Base-by-base conservation (phyloP, 2,888 invertebrate genomes). In the Tetragonisca angustula region DNA sequence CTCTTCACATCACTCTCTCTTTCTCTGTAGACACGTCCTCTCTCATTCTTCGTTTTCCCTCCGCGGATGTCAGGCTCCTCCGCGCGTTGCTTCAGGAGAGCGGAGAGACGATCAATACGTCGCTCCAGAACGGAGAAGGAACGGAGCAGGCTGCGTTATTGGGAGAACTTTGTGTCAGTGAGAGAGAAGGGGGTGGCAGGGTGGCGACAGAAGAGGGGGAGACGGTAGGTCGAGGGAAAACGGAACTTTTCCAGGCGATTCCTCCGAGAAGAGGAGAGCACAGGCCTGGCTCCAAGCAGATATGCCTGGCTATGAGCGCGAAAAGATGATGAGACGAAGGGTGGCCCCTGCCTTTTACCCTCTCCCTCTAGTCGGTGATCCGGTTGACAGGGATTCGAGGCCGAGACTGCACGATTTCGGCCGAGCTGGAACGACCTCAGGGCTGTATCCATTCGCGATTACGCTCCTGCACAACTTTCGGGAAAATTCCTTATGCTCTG, bases 41-140 rank as follows among this genome's bases (percentile, higher is more conserved):
- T 79, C 75, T 9, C 87, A 84, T 89, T 89, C 88, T 84, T 85
- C 83, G 77, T 85, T 86, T 86, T 87, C 87, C 84, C 89, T 88
- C 88, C 85, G 71, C 76, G 83, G 83, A 78, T 84, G 88, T 89
- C 90, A 89, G 90, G 85, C 88, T 91, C 90, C 73, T 73, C 70
- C 49, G 85, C 80, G 86, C 84, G 86, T 78, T 76, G 86, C 87
- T 91, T 91, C 86, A 89, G 90, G 88, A 92, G 89, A 91, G 88
- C 90, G 81, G 88, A 89, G 91, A 90, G 89, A 89, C 94, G 94
- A 94, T 94, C 94, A 94, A 94, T 94, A 94, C 94, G 92, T 91
- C 91, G 89, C 89, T 86, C 83, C 87, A 88, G 91, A 88, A 90
- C 88, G 91, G 91, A 91, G 91, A 89, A 91, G 91, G 91, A 90